Base-by-base conservation (phyloP, 2,888 invertebrate genomes). In the Branchinecta sandiegonensis region DNA sequence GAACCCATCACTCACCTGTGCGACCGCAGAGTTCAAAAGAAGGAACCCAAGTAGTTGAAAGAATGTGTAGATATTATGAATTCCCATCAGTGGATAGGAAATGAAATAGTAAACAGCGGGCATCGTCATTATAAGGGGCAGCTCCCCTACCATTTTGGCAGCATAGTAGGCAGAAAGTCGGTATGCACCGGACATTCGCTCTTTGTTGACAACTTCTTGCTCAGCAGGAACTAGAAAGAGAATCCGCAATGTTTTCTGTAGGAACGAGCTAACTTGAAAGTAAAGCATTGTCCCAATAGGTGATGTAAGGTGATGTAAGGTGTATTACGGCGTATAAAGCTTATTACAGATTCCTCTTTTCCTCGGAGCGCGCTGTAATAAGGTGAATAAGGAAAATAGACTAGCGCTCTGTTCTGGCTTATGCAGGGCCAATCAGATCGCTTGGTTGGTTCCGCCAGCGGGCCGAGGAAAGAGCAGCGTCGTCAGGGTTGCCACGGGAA, bases 81-180 rank as follows among this genome's bases (percentile, higher is more conserved):
- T 75, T 7, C 85, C 88, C 76, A 88, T 79, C 84, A 89, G 84
- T 73, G 87, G 86, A 78, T 89, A 89, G 72, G 86, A 85, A 73
- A 89, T 86, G 74, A 85, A 79, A 77, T 87, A 85, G 79, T 87
- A 88, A 74, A 87, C 83, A 65, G 87, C 85, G 70, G 89, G 89
- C 74, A 88, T 79, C 56, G 87, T 84, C 73, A 89, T 82, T 65
- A 86, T 86, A 72, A 89, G 77, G 10, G 89, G 89, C 74, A 88
- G 77, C 77, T 90, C 89, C 70, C 88, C 88, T 71, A 86, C 83
- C 86, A 88, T 88, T 79, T 89, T 89, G 70, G 89, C 88, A 76
- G 88, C 77, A 78, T 88, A 89, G 76, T 89, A 90, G 50, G 89
- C 87, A 10, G 88, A 88, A 67, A 89, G 79, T 68, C 89, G 81